These are phyloP conservation scores for Staurois parvus DNA, from an alignment of 2,797 vertebrate genomes.

Conservation along the genomic window DNA sequence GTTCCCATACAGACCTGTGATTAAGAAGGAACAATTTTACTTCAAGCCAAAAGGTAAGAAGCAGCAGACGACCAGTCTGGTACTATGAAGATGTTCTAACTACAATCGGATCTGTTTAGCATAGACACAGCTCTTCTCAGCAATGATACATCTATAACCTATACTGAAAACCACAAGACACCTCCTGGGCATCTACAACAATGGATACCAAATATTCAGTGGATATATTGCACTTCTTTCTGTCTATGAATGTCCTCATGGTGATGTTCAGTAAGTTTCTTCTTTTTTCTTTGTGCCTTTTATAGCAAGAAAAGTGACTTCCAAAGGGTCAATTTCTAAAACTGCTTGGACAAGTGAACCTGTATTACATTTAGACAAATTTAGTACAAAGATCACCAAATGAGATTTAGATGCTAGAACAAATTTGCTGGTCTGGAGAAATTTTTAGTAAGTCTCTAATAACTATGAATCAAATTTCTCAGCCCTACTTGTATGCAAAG, in stretches of 20 bases:
- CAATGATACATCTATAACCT: neutral
- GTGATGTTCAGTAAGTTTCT: conserved; percentile 42
- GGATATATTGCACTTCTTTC: neutral
- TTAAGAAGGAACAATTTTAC: neutral
- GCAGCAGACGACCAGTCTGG: too few species aligned
- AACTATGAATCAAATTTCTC: too few species aligned
- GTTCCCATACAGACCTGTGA: neutral
- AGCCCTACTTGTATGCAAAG: neutral
- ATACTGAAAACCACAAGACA: neutral
- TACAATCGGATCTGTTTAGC: neutral
- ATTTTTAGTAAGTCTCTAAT: too few species aligned
- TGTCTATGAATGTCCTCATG: conserved; percentile 12
- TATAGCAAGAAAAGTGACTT: neutral
- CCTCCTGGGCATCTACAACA: neutral
- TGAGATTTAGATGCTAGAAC: too few species aligned
- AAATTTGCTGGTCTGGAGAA: too few species aligned
- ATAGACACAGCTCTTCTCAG: neutral
- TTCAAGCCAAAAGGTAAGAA: neutral
- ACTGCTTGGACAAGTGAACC: neutral
- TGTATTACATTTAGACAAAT: neutral
- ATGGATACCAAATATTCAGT: conserved; percentile 2
- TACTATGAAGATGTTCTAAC: neutral
- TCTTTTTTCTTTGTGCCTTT: neutral
- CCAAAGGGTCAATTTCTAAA: neutral
- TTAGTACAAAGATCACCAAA: neutral